A percentile compares a stretch with the other conserved stretches of the same genome.
These are phyloP conservation scores for Struthidea cinerea DNA, from an alignment of 2,113 vertebrate genomes.

Conservation along the genomic window DNA sequence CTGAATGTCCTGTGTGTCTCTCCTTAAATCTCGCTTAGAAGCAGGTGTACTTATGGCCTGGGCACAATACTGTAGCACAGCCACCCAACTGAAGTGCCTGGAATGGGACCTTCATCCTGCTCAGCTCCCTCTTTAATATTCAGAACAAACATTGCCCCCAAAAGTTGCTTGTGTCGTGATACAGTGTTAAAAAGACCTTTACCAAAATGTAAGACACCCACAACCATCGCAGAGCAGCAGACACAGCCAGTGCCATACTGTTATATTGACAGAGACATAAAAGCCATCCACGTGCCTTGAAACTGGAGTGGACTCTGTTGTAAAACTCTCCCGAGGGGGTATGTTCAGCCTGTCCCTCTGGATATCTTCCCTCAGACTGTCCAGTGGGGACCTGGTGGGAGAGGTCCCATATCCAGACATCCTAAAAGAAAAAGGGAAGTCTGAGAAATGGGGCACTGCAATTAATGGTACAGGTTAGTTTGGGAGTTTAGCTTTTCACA, in stretches of 20 bases:
- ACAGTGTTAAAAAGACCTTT: neutral
- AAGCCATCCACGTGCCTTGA: constrained; percentile 34
- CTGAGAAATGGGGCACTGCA: neutral
- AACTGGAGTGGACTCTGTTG: constrained; percentile 58
- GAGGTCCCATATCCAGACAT: constrained; percentile 54
- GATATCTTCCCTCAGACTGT: constrained; percentile 28
- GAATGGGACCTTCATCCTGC: neutral
- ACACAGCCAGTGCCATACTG: neutral
- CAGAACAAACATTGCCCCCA: neutral
- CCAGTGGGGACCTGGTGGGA: constrained; percentile 39
- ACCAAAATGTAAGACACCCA: neutral
- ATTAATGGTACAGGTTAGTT: neutral
- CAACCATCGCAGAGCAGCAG: neutral
- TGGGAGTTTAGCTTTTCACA: neutral
- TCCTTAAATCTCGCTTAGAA: neutral
- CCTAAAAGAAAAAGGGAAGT: constrained; percentile 28
- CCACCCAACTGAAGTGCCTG: neutral
- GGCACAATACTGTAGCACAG: neutral
- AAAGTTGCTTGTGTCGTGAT: neutral
- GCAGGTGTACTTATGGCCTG: neutral
- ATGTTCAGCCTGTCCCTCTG: constrained; percentile 42
- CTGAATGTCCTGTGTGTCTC: neutral
- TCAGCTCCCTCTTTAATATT: neutral
- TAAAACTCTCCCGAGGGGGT: constrained; percentile 49
- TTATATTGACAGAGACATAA: neutral